Evolutionary conservation across 2,113 vertebrate species (phyloP).

Genomic region (Stegostoma tigrinum): DNA sequence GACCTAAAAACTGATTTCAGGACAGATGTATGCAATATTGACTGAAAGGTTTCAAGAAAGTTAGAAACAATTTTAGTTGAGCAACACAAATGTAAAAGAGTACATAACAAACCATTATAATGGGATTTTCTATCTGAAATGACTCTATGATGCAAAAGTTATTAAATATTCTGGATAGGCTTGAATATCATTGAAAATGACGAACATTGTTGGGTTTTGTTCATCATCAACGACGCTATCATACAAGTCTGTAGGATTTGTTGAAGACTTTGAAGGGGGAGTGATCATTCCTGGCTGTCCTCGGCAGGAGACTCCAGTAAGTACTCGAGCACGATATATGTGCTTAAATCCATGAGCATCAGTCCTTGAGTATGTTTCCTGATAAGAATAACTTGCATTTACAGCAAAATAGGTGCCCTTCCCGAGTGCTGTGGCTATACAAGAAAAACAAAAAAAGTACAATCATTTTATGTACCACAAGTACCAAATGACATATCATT

Average conservation of each 20-base stretch:
- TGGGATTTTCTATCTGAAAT: neutral
- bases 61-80: neutral
- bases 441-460: neutral
- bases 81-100: neutral
- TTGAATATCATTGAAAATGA: constrained; percentile 68
- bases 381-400: constrained; percentile 58
- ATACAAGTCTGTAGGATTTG: constrained; percentile 44
- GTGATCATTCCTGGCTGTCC: constrained; percentile 45
- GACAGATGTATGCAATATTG: neutral
- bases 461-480: neutral
- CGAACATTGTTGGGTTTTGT: constrained; percentile 51
- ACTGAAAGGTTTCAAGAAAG: neutral
- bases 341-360: constrained; percentile 47
- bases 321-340: constrained; percentile 68
- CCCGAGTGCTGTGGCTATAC: constrained; percentile 53
- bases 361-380: constrained; percentile 51
- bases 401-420: constrained; percentile 75
- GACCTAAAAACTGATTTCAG: neutral
- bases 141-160: constrained; percentile 41
- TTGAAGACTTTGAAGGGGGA: constrained; percentile 52
- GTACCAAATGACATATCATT: neutral
- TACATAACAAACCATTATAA: neutral
- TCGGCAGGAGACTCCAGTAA: constrained; percentile 56
- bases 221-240: constrained; percentile 64
- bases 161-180: constrained; percentile 79